These are phyloP conservation scores for Nebria ingens DNA, from an alignment of 1,140 invertebrate genomes.

Conservation along the genomic window DNA sequence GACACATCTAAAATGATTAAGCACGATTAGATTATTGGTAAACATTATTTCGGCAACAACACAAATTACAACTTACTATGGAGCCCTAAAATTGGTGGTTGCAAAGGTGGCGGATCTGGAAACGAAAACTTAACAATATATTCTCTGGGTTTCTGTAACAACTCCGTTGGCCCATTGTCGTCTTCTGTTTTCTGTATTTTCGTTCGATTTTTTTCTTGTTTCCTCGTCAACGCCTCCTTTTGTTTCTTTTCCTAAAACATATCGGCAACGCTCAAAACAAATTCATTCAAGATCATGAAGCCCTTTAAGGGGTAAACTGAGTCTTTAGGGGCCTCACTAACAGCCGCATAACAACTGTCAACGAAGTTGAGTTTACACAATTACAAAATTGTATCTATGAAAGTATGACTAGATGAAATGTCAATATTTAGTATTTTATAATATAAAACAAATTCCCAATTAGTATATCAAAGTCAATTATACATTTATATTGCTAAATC, in stretches of 20 bases:
- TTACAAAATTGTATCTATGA: too few species aligned
- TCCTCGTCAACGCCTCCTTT: conserved; percentile 85
- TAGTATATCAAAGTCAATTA: too few species aligned
- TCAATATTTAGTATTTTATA: too few species aligned
- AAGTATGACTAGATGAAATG: too few species aligned
- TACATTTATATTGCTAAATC: too few species aligned
- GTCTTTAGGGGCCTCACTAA: too few species aligned
- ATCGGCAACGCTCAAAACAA: background rate
- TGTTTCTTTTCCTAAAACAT: conserved; percentile 71
- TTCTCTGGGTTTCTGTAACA: conserved; percentile 80
- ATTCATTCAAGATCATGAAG: too few species aligned
- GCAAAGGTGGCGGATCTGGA: conserved; percentile 86
- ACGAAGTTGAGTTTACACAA: too few species aligned
- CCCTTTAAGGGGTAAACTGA: too few species aligned
- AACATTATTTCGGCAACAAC: background rate
- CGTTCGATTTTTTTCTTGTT: conserved; percentile 81
- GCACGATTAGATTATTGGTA: too few species aligned
- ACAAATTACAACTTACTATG: conserved; percentile 51
- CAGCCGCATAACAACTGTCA: too few species aligned
- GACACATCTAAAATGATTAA: conserved; percentile 72
- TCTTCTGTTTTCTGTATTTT: conserved; percentile 71
- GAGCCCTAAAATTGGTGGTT: conserved; percentile 89
- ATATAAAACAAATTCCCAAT: too few species aligned
- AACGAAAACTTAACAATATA: conserved; percentile 97
- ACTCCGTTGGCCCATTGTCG: conserved; percentile 68